Percentiles rank a stretch among this genome's conserved stretches.
phyloP scores from a whole-genome alignment of 2,113 vertebrate genomes.

The Cricetomys ansorgei region DNA sequence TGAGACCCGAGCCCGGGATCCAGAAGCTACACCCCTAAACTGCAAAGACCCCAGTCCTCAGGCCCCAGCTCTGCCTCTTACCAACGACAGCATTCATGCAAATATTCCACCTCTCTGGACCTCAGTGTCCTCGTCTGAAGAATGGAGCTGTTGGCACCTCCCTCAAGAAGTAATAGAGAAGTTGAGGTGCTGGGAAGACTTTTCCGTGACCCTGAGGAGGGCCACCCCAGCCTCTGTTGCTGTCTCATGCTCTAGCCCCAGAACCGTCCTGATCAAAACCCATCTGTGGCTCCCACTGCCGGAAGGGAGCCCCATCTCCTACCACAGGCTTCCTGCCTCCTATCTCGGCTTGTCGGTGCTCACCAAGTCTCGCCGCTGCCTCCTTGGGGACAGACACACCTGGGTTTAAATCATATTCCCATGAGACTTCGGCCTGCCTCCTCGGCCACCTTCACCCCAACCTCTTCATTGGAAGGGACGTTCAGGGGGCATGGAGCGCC shows the following conservation, averaged over 20 bases:
- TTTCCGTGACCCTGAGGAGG: no score
- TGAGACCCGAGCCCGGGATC: rapidly evolving
- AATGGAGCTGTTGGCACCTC: not conserved
- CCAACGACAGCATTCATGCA: not conserved
- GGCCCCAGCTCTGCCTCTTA: not conserved
- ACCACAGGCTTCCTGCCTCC: not conserved
- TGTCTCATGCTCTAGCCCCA: not conserved
- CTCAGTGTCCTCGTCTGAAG: not conserved
- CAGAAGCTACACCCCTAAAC: rapidly evolving
- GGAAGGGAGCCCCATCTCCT: rapidly evolving
- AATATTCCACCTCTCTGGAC: not conserved
- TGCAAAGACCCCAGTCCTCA: rapidly evolving
- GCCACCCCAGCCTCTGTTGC: not conserved
- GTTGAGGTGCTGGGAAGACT: not conserved
- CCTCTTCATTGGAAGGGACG: not conserved
- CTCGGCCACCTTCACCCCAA: not conserved
- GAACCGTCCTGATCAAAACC: not conserved
- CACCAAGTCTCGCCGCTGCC: not conserved
- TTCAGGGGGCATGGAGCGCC: rapidly evolving
- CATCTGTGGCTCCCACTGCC: not conserved
- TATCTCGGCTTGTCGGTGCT: rapidly evolving
- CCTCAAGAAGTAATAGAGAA: not conserved
- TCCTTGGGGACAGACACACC: not conserved
- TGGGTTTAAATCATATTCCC: not conserved
- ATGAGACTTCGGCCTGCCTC: rapidly evolving